Conservation (phyloP, 2,113 vertebrate genomes). For the Pseudorectes ferrugineus region DNA sequence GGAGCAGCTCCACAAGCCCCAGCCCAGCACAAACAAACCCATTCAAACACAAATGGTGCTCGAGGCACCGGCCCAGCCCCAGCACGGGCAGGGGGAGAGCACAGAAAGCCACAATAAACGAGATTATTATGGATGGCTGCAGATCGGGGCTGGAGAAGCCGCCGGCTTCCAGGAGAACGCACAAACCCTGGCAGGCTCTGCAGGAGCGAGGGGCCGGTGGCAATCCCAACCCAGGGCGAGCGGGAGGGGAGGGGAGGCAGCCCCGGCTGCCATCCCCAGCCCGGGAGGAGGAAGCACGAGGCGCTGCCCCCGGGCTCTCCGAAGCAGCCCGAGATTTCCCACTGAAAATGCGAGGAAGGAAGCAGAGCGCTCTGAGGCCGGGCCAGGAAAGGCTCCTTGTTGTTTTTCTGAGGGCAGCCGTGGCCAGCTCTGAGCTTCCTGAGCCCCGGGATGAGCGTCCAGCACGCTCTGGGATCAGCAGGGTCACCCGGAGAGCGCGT, state of each 20-base stretch:
- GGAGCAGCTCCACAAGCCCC: not conserved
- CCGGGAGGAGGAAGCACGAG: not conserved
- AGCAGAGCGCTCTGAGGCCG: not conserved
- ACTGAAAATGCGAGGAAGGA: conserved; percentile 51
- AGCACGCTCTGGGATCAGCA: not conserved
- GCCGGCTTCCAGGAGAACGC: not conserved
- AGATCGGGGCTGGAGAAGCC: not conserved
- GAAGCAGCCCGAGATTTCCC: not conserved
- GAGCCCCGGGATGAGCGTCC: rapidly evolving
- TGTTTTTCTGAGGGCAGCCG: not conserved
- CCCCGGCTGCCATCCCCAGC: not conserved
- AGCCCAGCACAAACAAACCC: not conserved
- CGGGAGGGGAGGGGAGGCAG: not conserved
- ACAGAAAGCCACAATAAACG: not conserved
- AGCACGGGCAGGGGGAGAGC: not conserved
- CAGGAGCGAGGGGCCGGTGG: not conserved
- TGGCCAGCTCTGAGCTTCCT: not conserved
- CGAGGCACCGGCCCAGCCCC: not conserved
- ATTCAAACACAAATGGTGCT: not conserved
- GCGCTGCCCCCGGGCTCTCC: not conserved
- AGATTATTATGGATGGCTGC: not conserved
- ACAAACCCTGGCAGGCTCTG: not conserved
- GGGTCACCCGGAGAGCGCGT: not conserved
- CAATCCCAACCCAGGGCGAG: not conserved
- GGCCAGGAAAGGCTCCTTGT: conserved; percentile 29